Percentiles rank a stretch among this genome's conserved stretches.
Evolutionary conservation across 2,113 vertebrate genomes (phyloP).

Genomic region (Tachuris rubrigastra): DNA sequence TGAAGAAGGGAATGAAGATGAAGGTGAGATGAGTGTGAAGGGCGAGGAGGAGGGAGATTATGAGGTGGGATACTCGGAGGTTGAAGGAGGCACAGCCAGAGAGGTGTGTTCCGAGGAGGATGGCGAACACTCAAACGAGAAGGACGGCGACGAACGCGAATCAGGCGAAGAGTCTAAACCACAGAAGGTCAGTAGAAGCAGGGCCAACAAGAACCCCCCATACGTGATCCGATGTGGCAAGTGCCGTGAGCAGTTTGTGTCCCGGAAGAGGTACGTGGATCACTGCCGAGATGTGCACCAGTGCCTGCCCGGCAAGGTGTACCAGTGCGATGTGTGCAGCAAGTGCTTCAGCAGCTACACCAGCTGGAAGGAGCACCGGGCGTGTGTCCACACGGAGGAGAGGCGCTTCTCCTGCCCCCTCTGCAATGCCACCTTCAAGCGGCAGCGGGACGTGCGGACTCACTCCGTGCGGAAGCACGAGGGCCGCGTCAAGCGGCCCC

Average conservation of each 20-base stretch:
- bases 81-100: background rate
- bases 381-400: slow-evolving; percentile 65
- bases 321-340: slow-evolving; percentile 66
- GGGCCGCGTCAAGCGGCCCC: slow-evolving; percentile 59
- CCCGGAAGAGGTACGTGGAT: slow-evolving; percentile 44
- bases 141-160: background rate
- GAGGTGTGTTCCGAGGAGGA: background rate
- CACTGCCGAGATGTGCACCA: slow-evolving; percentile 63
- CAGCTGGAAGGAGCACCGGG: slow-evolving; percentile 68
- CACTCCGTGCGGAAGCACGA: slow-evolving; percentile 64
- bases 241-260: slow-evolving; percentile 56
- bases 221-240: slow-evolving; percentile 48
- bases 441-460: slow-evolving; percentile 62
- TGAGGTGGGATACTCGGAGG: background rate
- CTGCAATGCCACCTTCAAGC: slow-evolving; percentile 66
- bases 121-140: background rate
- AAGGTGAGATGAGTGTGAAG: slow-evolving; percentile 1
- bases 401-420: slow-evolving; percentile 67
- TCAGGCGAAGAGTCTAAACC: background rate
- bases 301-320: slow-evolving; percentile 59
- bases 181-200: background rate
- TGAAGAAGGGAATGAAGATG: background rate
- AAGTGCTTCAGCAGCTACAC: slow-evolving; percentile 60
- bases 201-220: background rate
- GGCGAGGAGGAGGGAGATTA: background rate